These are phyloP conservation scores for Gymnoscopelus microlampas DNA, from an alignment of 2,797 vertebrate genomes.

Conservation along the genomic window DNA sequence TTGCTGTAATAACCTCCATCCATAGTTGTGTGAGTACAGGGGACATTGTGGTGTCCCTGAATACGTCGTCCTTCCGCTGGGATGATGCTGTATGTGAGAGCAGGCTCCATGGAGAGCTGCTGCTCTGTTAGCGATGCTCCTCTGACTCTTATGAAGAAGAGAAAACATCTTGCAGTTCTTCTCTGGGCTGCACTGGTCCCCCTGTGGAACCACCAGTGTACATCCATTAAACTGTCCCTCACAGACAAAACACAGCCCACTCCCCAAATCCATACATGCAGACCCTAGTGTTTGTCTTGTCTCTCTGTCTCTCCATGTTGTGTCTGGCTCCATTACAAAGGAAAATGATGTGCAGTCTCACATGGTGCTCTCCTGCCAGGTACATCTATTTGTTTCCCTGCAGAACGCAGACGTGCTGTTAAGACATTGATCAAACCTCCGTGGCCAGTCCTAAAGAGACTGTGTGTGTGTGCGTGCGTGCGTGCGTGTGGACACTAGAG, in stretches of 20 bases:
- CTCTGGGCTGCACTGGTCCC: constrained; percentile 56
- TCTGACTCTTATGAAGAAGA: constrained; percentile 57
- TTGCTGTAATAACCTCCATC: constrained; percentile 22
- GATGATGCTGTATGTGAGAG: constrained; percentile 42
- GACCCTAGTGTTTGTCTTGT: constrained; percentile 48
- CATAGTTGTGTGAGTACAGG: constrained; percentile 21
- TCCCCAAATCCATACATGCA: constrained; percentile 78
- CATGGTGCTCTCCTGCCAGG: constrained; percentile 61
- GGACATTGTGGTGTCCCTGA: constrained; percentile 40
- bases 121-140: constrained; percentile 49
- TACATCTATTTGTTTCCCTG: constrained; percentile 72
- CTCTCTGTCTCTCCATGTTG: constrained; percentile 43
- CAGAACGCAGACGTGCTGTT: constrained; percentile 54
- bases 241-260: constrained; percentile 72
- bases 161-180: constrained; percentile 66
- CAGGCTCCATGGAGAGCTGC: constrained; percentile 45
- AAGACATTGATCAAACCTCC: constrained; percentile 69
- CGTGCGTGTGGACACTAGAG: too few species aligned
- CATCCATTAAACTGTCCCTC: constrained; percentile 82
- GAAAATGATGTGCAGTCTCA: constrained; percentile 70
- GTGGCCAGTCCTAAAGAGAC: constrained; percentile 55
- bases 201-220: constrained; percentile 73
- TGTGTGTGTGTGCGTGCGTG: background rate
- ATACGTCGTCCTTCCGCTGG: constrained; percentile 27
- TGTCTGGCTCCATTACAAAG: constrained; percentile 67